These are phyloP conservation scores for Perizoma flavofasciatum DNA, from an alignment of 2,888 invertebrate species.

Conservation along the genomic window DNA sequence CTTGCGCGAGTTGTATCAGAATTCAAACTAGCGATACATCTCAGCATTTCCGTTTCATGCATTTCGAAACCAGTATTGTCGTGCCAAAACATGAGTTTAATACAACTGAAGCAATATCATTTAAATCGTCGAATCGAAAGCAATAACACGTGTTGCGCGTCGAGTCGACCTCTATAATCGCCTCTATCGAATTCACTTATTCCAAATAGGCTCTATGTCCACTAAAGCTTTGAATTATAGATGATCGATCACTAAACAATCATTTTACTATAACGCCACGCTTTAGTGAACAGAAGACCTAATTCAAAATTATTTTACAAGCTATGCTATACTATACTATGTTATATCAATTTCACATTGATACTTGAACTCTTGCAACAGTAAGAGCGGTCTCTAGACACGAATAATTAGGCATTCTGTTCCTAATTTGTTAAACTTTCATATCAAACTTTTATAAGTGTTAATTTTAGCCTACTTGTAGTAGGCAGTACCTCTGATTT, in stretches of 20 bases:
- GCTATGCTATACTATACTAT: slow-evolving; percentile 18
- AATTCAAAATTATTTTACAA: slow-evolving; percentile 20
- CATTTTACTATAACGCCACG: not conserved
- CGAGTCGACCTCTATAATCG: slow-evolving; percentile 17
- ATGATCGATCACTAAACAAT: no score
- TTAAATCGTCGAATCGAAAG: slow-evolving; percentile 47
- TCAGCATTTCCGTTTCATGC: slow-evolving; percentile 36
- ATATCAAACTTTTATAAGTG: slow-evolving; percentile 20
- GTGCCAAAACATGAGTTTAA: slow-evolving; percentile 57
- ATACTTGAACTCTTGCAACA: slow-evolving; percentile 18
- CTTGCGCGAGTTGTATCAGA: no score
- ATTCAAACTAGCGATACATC: not conserved
- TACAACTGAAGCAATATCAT: slow-evolving; percentile 64
- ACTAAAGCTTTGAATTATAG: slow-evolving; percentile 1
- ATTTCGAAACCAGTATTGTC: slow-evolving; percentile 53
- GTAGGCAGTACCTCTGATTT: not conserved
- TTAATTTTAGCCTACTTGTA: slow-evolving; percentile 13
- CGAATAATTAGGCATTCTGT: slow-evolving; percentile 21
- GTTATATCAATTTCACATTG: slow-evolving; percentile 31
- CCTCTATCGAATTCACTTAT: slow-evolving; percentile 27
- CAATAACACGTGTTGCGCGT: slow-evolving; percentile 46
- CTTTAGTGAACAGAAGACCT: slow-evolving; percentile 14
- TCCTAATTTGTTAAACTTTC: slow-evolving; percentile 34
- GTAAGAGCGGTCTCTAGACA: slow-evolving; percentile 20
- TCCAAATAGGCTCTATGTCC: slow-evolving; percentile 11